A percentile compares a stretch with the other conserved stretches of the same genome.
phyloP scores from a whole-genome alignment of 2,888 invertebrate species.

The Tachina grossa region DNA sequence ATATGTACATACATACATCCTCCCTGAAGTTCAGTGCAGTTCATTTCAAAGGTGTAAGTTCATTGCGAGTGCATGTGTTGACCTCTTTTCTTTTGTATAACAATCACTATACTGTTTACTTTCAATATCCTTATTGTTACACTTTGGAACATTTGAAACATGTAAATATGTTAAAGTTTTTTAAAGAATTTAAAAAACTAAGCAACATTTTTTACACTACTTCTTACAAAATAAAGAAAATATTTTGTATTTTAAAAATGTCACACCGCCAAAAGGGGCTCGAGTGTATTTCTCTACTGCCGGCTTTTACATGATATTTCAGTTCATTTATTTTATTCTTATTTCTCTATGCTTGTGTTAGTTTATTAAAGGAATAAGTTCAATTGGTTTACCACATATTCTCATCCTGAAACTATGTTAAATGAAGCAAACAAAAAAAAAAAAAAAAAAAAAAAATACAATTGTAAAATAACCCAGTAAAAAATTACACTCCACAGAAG shows the following conservation, averaged over 20 bases:
- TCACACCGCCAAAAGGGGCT: not conserved
- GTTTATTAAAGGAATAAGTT: slow-evolving; percentile 42
- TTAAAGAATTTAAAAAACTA: not conserved
- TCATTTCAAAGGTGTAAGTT: slow-evolving; percentile 33
- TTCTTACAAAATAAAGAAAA: not conserved
- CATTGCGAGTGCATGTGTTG: slow-evolving; percentile 6
- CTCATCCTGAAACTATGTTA: not conserved
- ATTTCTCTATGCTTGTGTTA: slow-evolving; percentile 27
- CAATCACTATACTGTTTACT: slow-evolving; percentile 12
- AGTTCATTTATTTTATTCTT: slow-evolving; percentile 51
- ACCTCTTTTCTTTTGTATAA: slow-evolving; percentile 13
- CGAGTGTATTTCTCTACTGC: not conserved
- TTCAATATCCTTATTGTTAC: not conserved
- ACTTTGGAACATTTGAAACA: not conserved
- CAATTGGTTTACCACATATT: slow-evolving; percentile 23
- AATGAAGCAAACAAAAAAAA: slow-evolving; percentile 11
- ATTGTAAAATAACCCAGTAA: slow-evolving; percentile 28
- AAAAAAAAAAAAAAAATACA: not conserved
- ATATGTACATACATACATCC: too few species aligned
- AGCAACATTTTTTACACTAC: not conserved
- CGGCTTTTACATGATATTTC: not conserved
- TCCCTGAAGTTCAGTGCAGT: not conserved
- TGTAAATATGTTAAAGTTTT: slow-evolving; percentile 17
- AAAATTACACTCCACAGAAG: too few species aligned
- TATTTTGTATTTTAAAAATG: not conserved